These are phyloP conservation scores for Ageneiosus marmoratus DNA, from an alignment of 2,113 vertebrate genomes.

Conservation along the genomic window DNA sequence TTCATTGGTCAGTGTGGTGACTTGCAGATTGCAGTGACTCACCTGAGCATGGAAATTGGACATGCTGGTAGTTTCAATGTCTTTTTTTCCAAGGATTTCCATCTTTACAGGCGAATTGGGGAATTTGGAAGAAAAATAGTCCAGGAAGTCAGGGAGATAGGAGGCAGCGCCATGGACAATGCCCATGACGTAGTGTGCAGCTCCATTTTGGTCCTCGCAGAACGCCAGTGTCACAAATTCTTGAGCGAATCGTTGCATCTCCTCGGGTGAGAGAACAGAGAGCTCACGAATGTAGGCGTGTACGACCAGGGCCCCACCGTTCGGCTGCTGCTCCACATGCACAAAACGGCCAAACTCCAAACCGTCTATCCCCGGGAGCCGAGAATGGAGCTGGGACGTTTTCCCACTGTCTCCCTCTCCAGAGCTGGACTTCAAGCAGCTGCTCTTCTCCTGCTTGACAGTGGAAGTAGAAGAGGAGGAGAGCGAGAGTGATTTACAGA, in stretches of 20 bases:
- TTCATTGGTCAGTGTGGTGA: neutral
- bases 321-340: conserved; percentile 94
- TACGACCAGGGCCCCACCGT: conserved; percentile 91
- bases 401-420: conserved; percentile 66
- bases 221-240: conserved; percentile 93
- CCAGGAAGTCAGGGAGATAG: conserved; percentile 96
- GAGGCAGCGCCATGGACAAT: conserved; percentile 94
- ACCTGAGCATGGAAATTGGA: conserved; percentile 98
- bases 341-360: conserved; percentile 91
- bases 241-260: conserved; percentile 93
- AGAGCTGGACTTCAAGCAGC: conserved; percentile 53
- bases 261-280: conserved; percentile 81
- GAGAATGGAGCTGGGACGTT: conserved; percentile 72
- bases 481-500: conserved; percentile 61
- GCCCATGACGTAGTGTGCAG: conserved; percentile 94
- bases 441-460: conserved; percentile 49
- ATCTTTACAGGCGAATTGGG: conserved; percentile 97
- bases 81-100: conserved; percentile 98
- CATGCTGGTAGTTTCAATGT: conserved; percentile 99
- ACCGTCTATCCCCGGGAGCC: conserved; percentile 78
- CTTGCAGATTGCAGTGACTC: conserved; percentile 57
- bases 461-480: conserved; percentile 19
- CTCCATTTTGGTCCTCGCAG: conserved; percentile 87
- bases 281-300: conserved; percentile 95
- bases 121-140: conserved; percentile 97